Percentiles rank a stretch among this genome's conserved stretches.
phyloP scores from a whole-genome alignment of 30 jellyfish, hydroid and myxozoan species.

The Aurelia sp. region DNA sequence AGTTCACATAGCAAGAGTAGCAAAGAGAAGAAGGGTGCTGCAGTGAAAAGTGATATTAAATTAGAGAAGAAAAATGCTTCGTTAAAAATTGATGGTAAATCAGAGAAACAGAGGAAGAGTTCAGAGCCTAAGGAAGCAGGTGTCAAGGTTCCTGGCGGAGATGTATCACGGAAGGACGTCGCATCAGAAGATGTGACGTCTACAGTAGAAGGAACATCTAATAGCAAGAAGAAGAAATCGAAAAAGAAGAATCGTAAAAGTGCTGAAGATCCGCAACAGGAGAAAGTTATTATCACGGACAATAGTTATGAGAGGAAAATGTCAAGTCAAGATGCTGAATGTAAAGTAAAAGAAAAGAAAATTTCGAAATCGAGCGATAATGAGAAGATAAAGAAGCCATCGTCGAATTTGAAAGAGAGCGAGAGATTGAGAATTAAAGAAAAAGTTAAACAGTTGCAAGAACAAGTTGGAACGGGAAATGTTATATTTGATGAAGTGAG shows the following conservation, averaged over 20 bases:
- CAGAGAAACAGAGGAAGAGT: not conserved
- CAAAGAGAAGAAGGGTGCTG: too few relatives aligned
- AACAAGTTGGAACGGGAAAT: constrained; percentile 19
- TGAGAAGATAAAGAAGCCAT: constrained; percentile 10
- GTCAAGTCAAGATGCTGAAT: not conserved
- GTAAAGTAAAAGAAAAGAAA: not conserved
- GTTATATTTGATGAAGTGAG: constrained; percentile 60
- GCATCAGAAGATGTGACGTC: not conserved
- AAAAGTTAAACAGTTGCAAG: constrained; percentile 19
- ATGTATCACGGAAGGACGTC: too few relatives aligned
- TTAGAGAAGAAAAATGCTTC: not conserved
- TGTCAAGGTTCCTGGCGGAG: too few relatives aligned
- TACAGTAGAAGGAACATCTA: not conserved
- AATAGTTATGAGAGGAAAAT: constrained; percentile 13
- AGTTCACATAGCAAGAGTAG: too few relatives aligned
- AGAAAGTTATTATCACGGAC: not conserved
- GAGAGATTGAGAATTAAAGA: constrained; percentile 32
- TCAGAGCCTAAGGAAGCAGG: not conserved
- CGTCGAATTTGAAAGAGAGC: constrained; percentile 28
- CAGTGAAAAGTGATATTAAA: too few relatives aligned
- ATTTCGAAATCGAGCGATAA: constrained; percentile 6
- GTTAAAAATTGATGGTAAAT: not conserved
- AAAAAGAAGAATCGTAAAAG: constrained; percentile 34
- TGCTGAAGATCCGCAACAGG: constrained; percentile 2
- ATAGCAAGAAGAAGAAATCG: constrained; percentile 56